A percentile compares a stretch with the other conserved stretches of the same genome.
Conservation (phyloP, 2,888 invertebrate genomes). For the Mechanitis mazaeus region DNA sequence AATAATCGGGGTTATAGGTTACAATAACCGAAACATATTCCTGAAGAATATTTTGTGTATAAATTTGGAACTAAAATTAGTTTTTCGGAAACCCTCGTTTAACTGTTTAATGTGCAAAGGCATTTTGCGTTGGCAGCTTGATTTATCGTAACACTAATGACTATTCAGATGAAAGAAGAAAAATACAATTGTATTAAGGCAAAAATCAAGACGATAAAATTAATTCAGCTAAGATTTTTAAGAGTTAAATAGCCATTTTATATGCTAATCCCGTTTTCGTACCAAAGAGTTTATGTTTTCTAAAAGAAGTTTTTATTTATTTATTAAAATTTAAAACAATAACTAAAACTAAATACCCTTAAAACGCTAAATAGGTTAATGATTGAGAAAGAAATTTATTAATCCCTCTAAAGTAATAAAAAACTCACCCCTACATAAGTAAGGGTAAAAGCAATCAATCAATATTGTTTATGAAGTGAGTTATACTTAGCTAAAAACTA, state of each 20-base stretch:
- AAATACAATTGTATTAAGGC: slow-evolving; percentile 21
- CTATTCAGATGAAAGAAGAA: slow-evolving; percentile 26
- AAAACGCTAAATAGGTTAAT: too few species aligned
- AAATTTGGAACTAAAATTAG: slow-evolving; percentile 17
- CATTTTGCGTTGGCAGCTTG: slow-evolving; percentile 27
- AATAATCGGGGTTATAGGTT: too few species aligned
- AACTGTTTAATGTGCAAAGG: slow-evolving; percentile 25
- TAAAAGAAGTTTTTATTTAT: neutral
- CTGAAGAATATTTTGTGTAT: neutral
- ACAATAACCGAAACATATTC: neutral
- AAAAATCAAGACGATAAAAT: slow-evolving; percentile 28
- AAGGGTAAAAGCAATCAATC: neutral
- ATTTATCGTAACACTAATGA: slow-evolving; percentile 29
- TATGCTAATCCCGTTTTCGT: slow-evolving; percentile 23
- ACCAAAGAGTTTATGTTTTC: slow-evolving; percentile 12
- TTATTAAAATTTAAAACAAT: neutral
- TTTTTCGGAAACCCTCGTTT: slow-evolving; percentile 21
- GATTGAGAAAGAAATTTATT: too few species aligned
- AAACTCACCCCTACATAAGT: neutral
- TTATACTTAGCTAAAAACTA: slow-evolving; percentile 1
- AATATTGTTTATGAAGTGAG: slow-evolving; percentile 1
- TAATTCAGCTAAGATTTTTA: slow-evolving; percentile 27
- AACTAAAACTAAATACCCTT: too few species aligned
- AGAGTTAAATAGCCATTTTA: slow-evolving; percentile 23
- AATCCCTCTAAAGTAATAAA: neutral